Evolutionary conservation across 1,140 invertebrate species (phyloP).

Genomic region (Nasonia giraulti): DNA sequence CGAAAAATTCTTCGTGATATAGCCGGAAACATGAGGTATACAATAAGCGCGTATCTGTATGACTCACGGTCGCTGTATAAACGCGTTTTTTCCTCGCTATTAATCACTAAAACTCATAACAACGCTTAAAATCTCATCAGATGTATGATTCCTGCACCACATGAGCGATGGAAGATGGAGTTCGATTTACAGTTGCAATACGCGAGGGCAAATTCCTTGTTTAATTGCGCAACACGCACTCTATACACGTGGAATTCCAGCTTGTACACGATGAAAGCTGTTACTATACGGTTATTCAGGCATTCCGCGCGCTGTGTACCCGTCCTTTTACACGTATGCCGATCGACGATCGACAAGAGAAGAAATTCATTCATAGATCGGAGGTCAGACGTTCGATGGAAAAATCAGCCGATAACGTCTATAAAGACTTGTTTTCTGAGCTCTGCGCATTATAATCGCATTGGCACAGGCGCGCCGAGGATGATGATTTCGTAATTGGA

Average conservation of each 20-base stretch:
- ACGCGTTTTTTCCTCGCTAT: no score
- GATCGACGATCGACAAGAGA: constrained; percentile 37
- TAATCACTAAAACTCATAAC: no score
- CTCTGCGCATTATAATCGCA: not conserved
- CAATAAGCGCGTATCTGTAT: constrained; percentile 31
- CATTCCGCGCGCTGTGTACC: not conserved
- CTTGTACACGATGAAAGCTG: constrained; percentile 23
- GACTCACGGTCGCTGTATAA: constrained; percentile 17
- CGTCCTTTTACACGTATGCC: constrained; percentile 27
- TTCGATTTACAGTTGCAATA: not conserved
- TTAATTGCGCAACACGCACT: not conserved
- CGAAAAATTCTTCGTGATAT: not conserved
- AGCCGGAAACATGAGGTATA: constrained; percentile 29
- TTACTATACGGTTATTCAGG: constrained; percentile 16
- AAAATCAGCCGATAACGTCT: not conserved
- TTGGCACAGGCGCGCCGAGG: not conserved
- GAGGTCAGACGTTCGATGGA: not conserved
- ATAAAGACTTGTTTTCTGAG: not conserved
- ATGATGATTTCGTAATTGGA: not conserved
- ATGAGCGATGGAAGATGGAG: no score
- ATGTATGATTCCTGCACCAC: no score
- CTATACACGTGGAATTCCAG: not conserved
- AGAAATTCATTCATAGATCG: constrained; percentile 16
- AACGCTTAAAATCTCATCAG: no score
- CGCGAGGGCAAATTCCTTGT: not conserved